phyloP scores from a whole-genome alignment of 2,797 vertebrate genomes.

The Eptatretus atami region DNA sequence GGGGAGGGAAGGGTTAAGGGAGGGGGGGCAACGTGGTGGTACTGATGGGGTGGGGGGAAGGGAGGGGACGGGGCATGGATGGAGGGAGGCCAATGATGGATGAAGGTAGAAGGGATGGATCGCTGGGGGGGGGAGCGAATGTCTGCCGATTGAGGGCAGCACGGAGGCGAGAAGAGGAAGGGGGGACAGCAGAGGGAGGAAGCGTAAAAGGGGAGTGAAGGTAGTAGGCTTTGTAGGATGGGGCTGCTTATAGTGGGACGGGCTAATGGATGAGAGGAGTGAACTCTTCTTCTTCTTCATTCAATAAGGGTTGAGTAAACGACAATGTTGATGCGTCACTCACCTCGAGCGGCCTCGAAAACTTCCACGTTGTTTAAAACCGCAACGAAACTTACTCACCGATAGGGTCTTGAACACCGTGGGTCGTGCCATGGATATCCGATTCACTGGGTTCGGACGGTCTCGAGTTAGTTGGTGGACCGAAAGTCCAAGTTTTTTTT shows the following conservation, averaged over 20 bases:
- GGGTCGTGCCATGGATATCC: no score
- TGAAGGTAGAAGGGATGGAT: neutral
- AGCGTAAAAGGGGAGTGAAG: neutral
- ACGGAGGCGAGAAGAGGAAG: neutral
- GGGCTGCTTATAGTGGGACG: neutral
- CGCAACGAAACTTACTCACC: no score
- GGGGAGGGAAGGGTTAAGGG: neutral
- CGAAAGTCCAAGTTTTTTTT: no score
- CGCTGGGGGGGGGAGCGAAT: neutral
- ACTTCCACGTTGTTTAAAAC: no score
- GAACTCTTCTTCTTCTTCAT: neutral
- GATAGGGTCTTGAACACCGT: no score
- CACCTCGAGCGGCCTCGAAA: no score
- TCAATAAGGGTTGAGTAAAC: no score
- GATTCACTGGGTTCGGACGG: no score
- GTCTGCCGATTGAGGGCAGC: neutral
- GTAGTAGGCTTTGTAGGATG: neutral
- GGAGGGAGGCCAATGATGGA: neutral
- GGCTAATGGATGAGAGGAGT: neutral
- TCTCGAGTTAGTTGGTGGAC: no score
- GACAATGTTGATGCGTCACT: no score
- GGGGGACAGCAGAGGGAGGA: neutral
- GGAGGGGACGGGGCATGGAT: neutral
- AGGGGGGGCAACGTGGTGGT: neutral
- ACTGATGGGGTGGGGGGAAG: neutral